Base-by-base conservation (phyloP, 2,888 invertebrate genomes). In the Andrena praecox region DNA sequence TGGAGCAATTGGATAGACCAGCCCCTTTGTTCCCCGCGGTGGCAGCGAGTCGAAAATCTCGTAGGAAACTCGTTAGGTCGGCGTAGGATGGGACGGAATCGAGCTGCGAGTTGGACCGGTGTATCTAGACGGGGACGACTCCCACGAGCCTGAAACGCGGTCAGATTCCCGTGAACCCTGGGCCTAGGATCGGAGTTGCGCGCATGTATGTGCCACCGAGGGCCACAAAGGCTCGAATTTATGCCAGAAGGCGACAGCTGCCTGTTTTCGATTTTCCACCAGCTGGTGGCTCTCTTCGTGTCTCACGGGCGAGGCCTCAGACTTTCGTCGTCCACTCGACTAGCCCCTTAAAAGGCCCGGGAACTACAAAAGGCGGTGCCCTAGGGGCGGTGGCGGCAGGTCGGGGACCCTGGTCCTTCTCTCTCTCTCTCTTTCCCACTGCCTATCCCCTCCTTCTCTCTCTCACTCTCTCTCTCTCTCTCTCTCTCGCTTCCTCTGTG, bases 251-350 rank as follows among this genome's bases (percentile, higher is more conserved):
- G 77, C 60, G 66, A 74, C 79, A 64, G 87, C 87, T 82, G 86
- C 84, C 78, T 81, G 80, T 87, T 87, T 87, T 87, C 87, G 84
- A 86, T 87, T 87, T 87, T 87, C 82, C 84, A 75, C 84, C 87
- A 87, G 86, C 87, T 87, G 87, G 85, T 82, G 62, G 75, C 64
- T 27, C 42, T 56, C 56, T 27, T 56, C 56, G 77, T 75, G 67
- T 75, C 72, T 75, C 71, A 66, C 77, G 72, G 75, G 73, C 72
- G 54, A 66, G 75, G 82, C 71, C 80, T 75, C 77, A 69, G 78
- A 82, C 85, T 75, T 83, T 78, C 85, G 77, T 79, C 86, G 82
- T 86, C 82, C 85, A 85, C 87, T 88, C 81, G 81, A 83, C 76
- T 69, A 77, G 73, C 80, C 86, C 42, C 86, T 86, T 85, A 82